Evolutionary conservation across 2,888 invertebrate species (phyloP).

Genomic region (Argyra leucocephala): DNA sequence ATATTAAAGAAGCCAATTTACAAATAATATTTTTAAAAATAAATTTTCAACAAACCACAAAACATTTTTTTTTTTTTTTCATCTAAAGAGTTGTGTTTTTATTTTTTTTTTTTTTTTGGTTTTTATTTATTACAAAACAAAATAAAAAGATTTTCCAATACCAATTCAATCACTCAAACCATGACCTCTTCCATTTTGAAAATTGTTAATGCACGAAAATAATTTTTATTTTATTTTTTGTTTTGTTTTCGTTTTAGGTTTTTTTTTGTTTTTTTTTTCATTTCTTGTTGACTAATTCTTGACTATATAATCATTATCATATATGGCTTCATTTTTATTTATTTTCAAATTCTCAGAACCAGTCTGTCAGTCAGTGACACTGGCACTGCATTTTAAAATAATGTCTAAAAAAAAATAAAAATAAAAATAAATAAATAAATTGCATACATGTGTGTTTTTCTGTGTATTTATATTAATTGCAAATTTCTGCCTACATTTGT

Average conservation of each 20-base stretch:
- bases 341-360: background rate
- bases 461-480: background rate
- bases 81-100: background rate
- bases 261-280: background rate
- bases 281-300: constrained; percentile 1
- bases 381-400: background rate
- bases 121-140: background rate
- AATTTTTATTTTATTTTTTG: background rate
- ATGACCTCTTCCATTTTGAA: constrained; percentile 4
- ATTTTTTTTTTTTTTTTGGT: background rate
- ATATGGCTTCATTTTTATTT: constrained; percentile 4
- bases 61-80: background rate
- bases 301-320: background rate
- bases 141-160: background rate
- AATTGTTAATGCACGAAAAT: constrained; percentile 3
- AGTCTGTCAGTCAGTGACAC: constrained; percentile 6
- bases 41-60: background rate
- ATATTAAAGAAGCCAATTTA: no score
- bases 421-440: background rate
- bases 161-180: constrained; percentile 4
- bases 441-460: background rate
- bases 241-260: no score
- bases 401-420: background rate
- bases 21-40: background rate
- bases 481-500: constrained; percentile 1